Conservation (phyloP, 2,113 vertebrate genomes). For the Chionis minor region DNA sequence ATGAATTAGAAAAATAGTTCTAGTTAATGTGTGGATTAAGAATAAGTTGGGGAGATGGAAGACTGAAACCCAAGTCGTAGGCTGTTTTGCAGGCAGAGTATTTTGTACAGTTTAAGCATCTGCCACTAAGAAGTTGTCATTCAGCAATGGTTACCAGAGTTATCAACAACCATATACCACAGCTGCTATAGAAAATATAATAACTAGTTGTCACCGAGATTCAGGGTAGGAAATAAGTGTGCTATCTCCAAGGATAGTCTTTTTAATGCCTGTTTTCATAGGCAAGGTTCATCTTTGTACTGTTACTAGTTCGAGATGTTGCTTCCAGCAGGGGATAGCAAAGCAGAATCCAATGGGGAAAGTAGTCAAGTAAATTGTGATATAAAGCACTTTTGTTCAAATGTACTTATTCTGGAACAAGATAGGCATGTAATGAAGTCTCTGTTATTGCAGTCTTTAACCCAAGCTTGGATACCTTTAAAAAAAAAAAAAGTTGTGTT, state of each 20-base stretch:
- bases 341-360: neutral
- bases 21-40: neutral
- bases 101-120: neutral
- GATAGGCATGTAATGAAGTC: neutral
- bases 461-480: neutral
- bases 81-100: neutral
- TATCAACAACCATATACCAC: neutral
- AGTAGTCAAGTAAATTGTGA: neutral
- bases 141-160: conserved; percentile 13
- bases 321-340: neutral
- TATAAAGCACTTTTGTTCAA: neutral
- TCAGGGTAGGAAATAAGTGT: neutral
- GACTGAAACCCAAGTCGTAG: neutral
- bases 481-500: neutral
- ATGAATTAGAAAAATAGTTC: neutral
- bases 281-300: neutral
- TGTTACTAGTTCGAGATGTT: neutral
- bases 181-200: neutral
- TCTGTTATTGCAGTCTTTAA: neutral
- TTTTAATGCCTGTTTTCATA: neutral
- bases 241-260: neutral
- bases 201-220: neutral
- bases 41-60: neutral
- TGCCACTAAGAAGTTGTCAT: neutral
- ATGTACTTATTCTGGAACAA: neutral